These are phyloP conservation scores for Suricata suricatta DNA, from an alignment of 2,113 vertebrate species.

Conservation along the genomic window DNA sequence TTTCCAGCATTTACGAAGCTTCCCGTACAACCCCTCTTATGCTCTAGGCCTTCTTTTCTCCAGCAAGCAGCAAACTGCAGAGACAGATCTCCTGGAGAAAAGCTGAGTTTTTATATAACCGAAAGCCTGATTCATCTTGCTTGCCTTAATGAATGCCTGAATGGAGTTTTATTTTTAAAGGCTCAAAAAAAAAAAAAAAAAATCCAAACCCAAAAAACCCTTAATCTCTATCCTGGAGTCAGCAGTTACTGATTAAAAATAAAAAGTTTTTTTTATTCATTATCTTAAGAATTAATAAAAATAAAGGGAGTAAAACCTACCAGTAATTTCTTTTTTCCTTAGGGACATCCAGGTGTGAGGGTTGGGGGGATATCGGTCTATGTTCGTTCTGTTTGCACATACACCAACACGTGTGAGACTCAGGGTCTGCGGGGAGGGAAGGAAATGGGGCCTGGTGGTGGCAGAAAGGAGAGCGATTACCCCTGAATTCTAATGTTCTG, in stretches of 20 bases:
- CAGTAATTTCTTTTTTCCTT: not conserved
- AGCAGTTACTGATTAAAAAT: not conserved
- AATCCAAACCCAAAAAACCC: no score
- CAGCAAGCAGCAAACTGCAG: not conserved
- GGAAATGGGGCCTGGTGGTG: not conserved
- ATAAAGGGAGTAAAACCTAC: not conserved
- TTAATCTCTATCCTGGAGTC: not conserved
- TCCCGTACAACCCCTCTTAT: fast-evolving
- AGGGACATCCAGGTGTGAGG: not conserved
- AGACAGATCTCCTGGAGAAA: slow-evolving; percentile 49
- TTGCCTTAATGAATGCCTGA: slow-evolving; percentile 33
- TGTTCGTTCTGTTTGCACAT: not conserved
- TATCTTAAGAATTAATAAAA: not conserved
- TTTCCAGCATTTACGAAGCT: not conserved
- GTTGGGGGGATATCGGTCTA: fast-evolving
- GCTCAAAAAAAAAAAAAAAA: not conserved
- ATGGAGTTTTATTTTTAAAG: slow-evolving; percentile 52
- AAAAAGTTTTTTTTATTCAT: not conserved
- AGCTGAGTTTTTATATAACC: not conserved
- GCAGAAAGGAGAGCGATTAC: not conserved
- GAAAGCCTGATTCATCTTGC: slow-evolving; percentile 44
- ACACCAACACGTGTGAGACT: not conserved
- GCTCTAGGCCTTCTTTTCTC: not conserved
- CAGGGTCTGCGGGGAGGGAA: not conserved
- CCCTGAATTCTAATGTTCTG: slow-evolving; percentile 33